Evolutionary conservation across 2,797 vertebrate species (phyloP).

Genomic region (Adelosebastes latens): DNA sequence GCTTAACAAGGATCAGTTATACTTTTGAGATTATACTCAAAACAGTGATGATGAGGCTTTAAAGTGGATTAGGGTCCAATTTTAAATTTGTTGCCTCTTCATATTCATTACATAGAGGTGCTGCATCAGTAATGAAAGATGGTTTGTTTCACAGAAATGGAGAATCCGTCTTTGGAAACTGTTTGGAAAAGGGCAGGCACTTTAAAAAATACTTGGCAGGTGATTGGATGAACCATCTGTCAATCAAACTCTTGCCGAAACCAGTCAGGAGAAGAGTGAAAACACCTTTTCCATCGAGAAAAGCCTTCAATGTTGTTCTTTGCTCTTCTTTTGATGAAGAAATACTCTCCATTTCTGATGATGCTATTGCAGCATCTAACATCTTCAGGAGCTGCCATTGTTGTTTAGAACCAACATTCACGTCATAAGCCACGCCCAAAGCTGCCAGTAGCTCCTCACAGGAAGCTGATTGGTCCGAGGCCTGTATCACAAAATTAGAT

Average conservation of each 20-base stretch:
- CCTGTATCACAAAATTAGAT: neutral
- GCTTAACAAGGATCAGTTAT: constrained; percentile 15
- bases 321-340: too few species aligned
- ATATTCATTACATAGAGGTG: constrained; percentile 1
- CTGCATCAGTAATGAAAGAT: neutral
- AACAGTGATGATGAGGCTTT: constrained; percentile 9
- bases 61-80: constrained; percentile 8
- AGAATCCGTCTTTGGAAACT: too few species aligned
- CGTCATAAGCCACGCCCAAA: neutral
- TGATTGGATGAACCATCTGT: too few species aligned
- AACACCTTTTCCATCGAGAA: too few species aligned
- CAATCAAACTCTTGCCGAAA: too few species aligned
- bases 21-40: constrained; percentile 24
- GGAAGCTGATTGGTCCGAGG: neutral
- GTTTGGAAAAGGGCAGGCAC: too few species aligned
- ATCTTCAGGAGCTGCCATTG: neutral
- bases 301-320: too few species aligned
- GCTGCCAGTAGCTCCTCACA: neutral
- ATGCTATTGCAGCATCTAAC: neutral
- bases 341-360: too few species aligned
- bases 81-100: neutral
- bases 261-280: too few species aligned
- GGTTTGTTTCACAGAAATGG: too few species aligned
- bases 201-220: too few species aligned
- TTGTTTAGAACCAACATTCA: neutral